Evolutionary conservation across 2,888 invertebrate genomes (phyloP).

Genomic region (Rotaria socialis): DNA sequence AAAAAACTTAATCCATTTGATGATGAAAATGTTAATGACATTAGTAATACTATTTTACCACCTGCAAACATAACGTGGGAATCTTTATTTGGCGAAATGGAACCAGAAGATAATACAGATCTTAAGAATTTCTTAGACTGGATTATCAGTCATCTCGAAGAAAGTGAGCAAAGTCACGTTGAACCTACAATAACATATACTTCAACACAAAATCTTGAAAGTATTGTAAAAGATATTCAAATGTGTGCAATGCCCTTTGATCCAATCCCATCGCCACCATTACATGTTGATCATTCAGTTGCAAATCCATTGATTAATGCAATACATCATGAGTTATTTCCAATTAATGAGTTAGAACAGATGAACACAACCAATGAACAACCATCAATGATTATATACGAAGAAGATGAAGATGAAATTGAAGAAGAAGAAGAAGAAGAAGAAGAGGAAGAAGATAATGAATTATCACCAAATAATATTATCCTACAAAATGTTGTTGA

Average conservation of each 20-base stretch:
- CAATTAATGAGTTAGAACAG: background rate
- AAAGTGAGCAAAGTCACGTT: background rate
- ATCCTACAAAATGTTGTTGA: background rate
- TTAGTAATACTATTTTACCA: background rate
- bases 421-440: background rate
- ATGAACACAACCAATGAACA: background rate
- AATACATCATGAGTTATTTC: slow-evolving; percentile 3
- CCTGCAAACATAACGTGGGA: background rate
- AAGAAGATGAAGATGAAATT: background rate
- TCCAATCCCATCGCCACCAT: background rate
- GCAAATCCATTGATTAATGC: background rate
- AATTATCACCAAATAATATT: background rate
- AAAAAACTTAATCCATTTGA: background rate
- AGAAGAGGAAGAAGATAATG: background rate
- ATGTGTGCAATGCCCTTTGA: background rate
- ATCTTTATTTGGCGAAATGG: background rate
- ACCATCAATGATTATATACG: background rate
- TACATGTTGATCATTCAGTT: background rate
- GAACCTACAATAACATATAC: background rate
- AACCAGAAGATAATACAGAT: background rate
- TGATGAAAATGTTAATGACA: background rate
- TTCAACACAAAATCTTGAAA: slow-evolving; percentile 12
- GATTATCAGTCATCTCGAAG: background rate
- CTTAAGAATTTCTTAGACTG: background rate
- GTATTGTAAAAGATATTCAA: background rate